Base-by-base conservation (phyloP, 2,113 vertebrate genomes). In the Hoplias malabaricus region DNA sequence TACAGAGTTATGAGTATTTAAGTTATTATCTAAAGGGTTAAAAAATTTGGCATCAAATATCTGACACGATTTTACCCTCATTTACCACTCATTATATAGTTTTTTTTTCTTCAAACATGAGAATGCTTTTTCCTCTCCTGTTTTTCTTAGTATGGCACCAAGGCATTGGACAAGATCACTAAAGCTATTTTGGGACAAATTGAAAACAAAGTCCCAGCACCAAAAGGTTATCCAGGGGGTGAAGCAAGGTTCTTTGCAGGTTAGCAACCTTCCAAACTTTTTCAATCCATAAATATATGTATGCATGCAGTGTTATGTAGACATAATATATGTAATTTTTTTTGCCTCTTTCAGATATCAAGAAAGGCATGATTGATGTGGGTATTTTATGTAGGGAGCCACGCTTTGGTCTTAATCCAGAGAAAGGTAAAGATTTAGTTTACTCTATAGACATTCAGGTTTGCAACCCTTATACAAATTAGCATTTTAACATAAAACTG, bases 81-180 rank as follows among this genome's bases (percentile, higher is more conserved):
- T n/a, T n/a, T n/a, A n/a, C n/a, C n/a, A n/a, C n/a, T n/a, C n/a
- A n/a, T n/a, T n/a, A n/a, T n/a, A n/a, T n/a, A n/a, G n/a, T n/a
- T n/a, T n/a, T n/a, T n/a, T n/a, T n/a, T n/a, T n/a, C n/a, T n/a
- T n/a, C n/a, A n/a, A n/a, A n/a, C n/a, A n/a, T n/a, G n/a, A n/a
- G 65, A 13, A 42, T 25, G 7, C 23, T 6, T 36, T 16, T 67
- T 1, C 36, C 21, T 66, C 10, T 43, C 21, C 23, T n/a, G 8
- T 16, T 57, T 9, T 25, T n/a, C 2, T 12, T 89, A 99, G 98
- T 99, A 99, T 0, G 98, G 98, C 21, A 93, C 94, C 76, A 95
- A 95, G 82, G 96, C 98, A 4, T 92, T 99, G 21, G 94, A 95
- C 87, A 94, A 94, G 27, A 93, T 99, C 76, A 95, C 97, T 66